Percentiles rank a stretch among this genome's conserved stretches.
Evolutionary conservation across 2,797 vertebrate genomes (phyloP).

Genomic region (Sebastiscus albofasciatus): DNA sequence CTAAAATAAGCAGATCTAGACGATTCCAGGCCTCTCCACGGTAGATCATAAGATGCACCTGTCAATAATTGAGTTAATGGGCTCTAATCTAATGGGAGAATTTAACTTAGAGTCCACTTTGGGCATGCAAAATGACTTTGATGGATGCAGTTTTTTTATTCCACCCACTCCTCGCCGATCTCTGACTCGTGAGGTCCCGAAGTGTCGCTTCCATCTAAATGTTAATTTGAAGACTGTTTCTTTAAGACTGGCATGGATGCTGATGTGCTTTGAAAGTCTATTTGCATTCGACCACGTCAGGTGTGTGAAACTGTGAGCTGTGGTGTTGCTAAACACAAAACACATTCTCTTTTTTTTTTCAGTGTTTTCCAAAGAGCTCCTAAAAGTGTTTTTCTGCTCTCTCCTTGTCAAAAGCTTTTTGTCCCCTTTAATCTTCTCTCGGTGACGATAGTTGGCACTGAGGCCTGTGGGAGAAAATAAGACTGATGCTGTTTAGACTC

Average conservation of each 20-base stretch:
- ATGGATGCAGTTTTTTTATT: slow-evolving; percentile 55
- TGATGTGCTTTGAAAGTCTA: slow-evolving; percentile 61
- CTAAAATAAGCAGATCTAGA: slow-evolving; percentile 72
- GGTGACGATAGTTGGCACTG: slow-evolving; percentile 11
- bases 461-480: slow-evolving; percentile 47
- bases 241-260: slow-evolving; percentile 52
- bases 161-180: slow-evolving; percentile 49
- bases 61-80: slow-evolving; percentile 81
- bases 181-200: slow-evolving; percentile 54
- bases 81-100: slow-evolving; percentile 55
- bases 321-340: slow-evolving; percentile 10
- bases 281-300: slow-evolving; percentile 36
- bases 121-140: slow-evolving; percentile 69
- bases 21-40: slow-evolving; percentile 38
- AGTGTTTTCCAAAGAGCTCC: slow-evolving; percentile 37
- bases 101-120: slow-evolving; percentile 43
- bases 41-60: slow-evolving; percentile 63
- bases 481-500: slow-evolving; percentile 41
- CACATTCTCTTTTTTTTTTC: slow-evolving; percentile 1
- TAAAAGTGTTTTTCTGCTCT: slow-evolving; percentile 42
- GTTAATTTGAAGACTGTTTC: slow-evolving; percentile 78
- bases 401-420: slow-evolving; percentile 43
- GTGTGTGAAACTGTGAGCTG: slow-evolving; percentile 18
- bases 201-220: slow-evolving; percentile 80
- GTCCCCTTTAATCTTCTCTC: slow-evolving; percentile 52